phyloP scores from a whole-genome alignment of 2,888 invertebrate species.

The Acleris sparsana region DNA sequence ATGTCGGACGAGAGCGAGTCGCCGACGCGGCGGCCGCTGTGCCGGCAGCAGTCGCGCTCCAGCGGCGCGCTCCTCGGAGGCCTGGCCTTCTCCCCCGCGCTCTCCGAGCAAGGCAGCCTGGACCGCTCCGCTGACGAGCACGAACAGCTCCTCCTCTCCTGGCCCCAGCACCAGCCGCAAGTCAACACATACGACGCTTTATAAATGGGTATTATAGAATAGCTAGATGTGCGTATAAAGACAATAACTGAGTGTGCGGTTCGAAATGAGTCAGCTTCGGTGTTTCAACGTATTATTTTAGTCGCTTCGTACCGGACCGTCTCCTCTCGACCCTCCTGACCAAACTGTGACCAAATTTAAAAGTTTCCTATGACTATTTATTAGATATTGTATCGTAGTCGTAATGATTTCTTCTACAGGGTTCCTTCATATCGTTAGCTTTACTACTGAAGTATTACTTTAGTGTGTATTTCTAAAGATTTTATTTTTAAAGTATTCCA shows the following conservation, averaged over 20 bases:
- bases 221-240: conserved; percentile 58
- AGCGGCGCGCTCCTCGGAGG: conserved; percentile 77
- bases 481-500: conserved; percentile 74
- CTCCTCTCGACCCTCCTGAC: conserved; percentile 65
- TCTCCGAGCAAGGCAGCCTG: conserved; percentile 59
- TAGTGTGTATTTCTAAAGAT: conserved; percentile 67
- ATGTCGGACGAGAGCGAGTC: conserved; percentile 89
- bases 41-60: conserved; percentile 77
- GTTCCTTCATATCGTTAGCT: conserved; percentile 83
- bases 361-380: conserved; percentile 71
- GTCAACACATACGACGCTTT: conserved; percentile 65
- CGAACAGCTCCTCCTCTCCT: conserved; percentile 81
- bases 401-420: conserved; percentile 79
- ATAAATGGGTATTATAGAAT: conserved; percentile 65
- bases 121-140: conserved; percentile 75
- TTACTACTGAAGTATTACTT: conserved; percentile 80
- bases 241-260: conserved; percentile 72
- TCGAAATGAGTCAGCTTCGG: conserved; percentile 64
- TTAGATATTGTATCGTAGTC: conserved; percentile 61
- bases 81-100: conserved; percentile 75
- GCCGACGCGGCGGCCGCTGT: conserved; percentile 76
- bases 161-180: conserved; percentile 72
- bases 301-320: conserved; percentile 64
- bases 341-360: conserved; percentile 72
- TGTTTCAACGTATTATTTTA: conserved; percentile 65